Conservation (phyloP, 2,888 invertebrate genomes). For the Toxonevra muliebris region DNA sequence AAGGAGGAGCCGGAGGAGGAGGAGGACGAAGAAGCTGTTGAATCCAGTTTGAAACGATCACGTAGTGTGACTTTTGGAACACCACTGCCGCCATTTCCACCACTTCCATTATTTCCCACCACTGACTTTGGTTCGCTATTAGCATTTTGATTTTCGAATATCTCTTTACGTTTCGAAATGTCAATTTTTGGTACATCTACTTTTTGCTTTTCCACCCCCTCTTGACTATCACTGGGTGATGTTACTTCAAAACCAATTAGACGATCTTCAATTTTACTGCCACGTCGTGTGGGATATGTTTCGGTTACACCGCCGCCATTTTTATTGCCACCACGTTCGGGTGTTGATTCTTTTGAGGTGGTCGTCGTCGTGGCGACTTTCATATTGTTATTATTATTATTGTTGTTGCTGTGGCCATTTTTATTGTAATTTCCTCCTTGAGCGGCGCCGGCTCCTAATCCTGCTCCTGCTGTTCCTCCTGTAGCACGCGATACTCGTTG, state of each 20-base stretch:
- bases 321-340: conserved; percentile 55
- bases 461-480: conserved; percentile 20
- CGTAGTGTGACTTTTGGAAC: conserved; percentile 50
- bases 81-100: conserved; percentile 15
- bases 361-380: conserved; percentile 55
- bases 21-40: conserved; percentile 1
- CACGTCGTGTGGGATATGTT: conserved; percentile 63
- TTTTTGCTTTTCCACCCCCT: conserved; percentile 57
- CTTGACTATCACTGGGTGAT: conserved; percentile 61
- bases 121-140: conserved; percentile 34
- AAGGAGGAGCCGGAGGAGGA: background rate
- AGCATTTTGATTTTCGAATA: conserved; percentile 71
- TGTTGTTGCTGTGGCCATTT: conserved; percentile 27
- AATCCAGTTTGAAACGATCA: conserved; percentile 47
- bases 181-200: conserved; percentile 81
- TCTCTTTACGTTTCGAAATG: conserved; percentile 81
- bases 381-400: conserved; percentile 18
- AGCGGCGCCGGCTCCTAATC: conserved; percentile 24
- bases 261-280: conserved; percentile 73
- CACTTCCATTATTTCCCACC: background rate
- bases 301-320: conserved; percentile 58
- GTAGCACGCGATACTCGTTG: conserved; percentile 74
- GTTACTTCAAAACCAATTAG: conserved; percentile 70
- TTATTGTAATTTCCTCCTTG: conserved; percentile 32
- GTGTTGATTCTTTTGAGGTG: conserved; percentile 65